A percentile compares a stretch with the other conserved stretches of the same genome.
Evolutionary conservation across 2,113 vertebrate species (phyloP).

Genomic region (Seriola rivoliana): DNA sequence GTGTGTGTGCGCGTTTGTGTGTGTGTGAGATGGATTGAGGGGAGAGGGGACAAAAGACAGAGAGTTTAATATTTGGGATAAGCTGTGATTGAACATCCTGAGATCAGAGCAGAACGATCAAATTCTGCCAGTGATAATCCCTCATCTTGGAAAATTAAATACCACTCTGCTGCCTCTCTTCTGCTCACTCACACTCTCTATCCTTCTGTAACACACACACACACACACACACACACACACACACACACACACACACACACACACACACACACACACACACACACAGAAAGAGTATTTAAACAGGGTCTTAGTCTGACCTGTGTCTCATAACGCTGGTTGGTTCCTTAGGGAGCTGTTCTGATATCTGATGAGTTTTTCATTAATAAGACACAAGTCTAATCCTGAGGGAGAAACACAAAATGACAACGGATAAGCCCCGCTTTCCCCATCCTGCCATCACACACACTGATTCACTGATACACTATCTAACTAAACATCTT

Average conservation of each 20-base stretch:
- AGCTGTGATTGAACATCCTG: slow-evolving; percentile 82
- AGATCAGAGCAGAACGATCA: slow-evolving; percentile 79
- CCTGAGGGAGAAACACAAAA: slow-evolving; percentile 77
- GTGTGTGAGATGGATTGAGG: slow-evolving; percentile 48
- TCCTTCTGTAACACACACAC: slow-evolving; percentile 18
- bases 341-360: slow-evolving; percentile 75
- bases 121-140: slow-evolving; percentile 81
- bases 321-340: slow-evolving; percentile 79
- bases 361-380: slow-evolving; percentile 86
- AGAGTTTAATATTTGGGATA: slow-evolving; percentile 83
- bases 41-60: slow-evolving; percentile 71
- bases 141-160: slow-evolving; percentile 82
- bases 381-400: slow-evolving; percentile 83
- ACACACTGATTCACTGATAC: slow-evolving; percentile 53
- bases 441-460: slow-evolving; percentile 41
- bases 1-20: slow-evolving; percentile 35
- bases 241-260: not conserved
- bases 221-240: slow-evolving; percentile 28
- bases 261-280: slow-evolving; percentile 29
- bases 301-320: slow-evolving; percentile 71
- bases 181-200: slow-evolving; percentile 40
- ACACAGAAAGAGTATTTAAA: slow-evolving; percentile 14
- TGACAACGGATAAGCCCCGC: slow-evolving; percentile 78
- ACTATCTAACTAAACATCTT: slow-evolving; percentile 65
- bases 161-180: slow-evolving; percentile 62